Conservation (phyloP, 2,888 invertebrate species). For the Atrina japonica region DNA sequence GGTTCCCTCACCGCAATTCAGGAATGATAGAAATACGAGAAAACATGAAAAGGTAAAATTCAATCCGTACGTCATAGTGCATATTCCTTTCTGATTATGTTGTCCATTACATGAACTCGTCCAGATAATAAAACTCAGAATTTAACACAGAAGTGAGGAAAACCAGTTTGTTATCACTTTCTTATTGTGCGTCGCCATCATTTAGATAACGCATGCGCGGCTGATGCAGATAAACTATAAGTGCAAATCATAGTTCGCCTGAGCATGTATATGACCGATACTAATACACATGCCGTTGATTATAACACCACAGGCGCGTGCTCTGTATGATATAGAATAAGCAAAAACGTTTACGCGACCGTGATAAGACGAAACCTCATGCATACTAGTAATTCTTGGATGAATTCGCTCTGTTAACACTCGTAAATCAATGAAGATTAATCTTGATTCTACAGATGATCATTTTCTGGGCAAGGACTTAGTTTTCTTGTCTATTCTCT, state of each 20-base stretch:
- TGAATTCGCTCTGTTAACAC: too few relatives aligned
- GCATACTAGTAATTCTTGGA: too few relatives aligned
- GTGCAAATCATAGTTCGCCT: not conserved
- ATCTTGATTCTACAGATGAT: too few relatives aligned
- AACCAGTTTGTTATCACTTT: not conserved
- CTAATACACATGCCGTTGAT: conserved; percentile 22
- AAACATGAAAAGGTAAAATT: conserved; percentile 2
- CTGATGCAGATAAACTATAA: not conserved
- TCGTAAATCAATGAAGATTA: too few relatives aligned
- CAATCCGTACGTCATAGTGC: conserved; percentile 32
- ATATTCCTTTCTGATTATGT: conserved; percentile 4
- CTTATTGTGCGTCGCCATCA: conserved; percentile 27
- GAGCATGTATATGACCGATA: too few relatives aligned
- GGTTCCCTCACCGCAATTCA: too few relatives aligned
- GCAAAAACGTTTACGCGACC: too few relatives aligned
- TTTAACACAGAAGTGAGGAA: conserved; percentile 8
- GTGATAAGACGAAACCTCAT: too few relatives aligned
- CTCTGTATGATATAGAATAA: conserved; percentile 9
- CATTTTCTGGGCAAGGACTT: too few relatives aligned
- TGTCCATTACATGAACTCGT: conserved; percentile 21
- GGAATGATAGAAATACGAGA: too few relatives aligned
- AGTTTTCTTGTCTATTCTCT: too few relatives aligned
- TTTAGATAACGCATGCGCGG: conserved; percentile 19
- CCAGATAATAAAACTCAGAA: conserved; percentile 11
- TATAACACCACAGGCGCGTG: conserved; percentile 15